These are phyloP conservation scores for Dreissena polymorpha DNA, from an alignment of 1,140 invertebrate genomes.

Conservation along the genomic window DNA sequence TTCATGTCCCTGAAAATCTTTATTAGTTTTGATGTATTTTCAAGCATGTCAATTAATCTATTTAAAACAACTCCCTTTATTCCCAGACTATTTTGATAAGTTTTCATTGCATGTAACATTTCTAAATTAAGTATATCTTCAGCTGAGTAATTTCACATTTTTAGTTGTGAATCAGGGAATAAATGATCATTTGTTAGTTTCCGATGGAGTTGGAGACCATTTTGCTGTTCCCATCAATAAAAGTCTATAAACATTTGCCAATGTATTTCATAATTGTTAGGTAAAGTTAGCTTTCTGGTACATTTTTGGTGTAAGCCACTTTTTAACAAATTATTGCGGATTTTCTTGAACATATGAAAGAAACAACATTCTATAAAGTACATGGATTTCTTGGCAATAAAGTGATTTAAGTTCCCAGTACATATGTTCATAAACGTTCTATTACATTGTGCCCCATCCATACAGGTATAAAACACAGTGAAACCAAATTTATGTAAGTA, in stretches of 20 bases:
- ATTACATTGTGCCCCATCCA: too few relatives aligned
- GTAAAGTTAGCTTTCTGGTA: too few relatives aligned
- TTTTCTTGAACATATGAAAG: too few relatives aligned
- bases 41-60: slow-evolving; percentile 40
- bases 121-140: slow-evolving; percentile 45
- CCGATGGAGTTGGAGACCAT: slow-evolving; percentile 23
- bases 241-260: too few relatives aligned
- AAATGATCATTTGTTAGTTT: slow-evolving; percentile 47
- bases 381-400: neutral
- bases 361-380: neutral
- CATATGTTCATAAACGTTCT: too few relatives aligned
- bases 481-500: too few relatives aligned
- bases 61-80: slow-evolving; percentile 21
- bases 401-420: too few relatives aligned
- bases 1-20: slow-evolving; percentile 45
- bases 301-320: too few relatives aligned
- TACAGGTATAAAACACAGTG: too few relatives aligned
- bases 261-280: too few relatives aligned
- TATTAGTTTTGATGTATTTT: slow-evolving; percentile 30
- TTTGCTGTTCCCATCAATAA: slow-evolving; percentile 26
- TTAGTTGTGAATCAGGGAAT: neutral
- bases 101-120: slow-evolving; percentile 40
- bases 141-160: slow-evolving; percentile 57
- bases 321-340: too few relatives aligned
- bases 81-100: slow-evolving; percentile 28